Evolutionary conservation across 1,140 invertebrate genomes (phyloP).

Genomic region (Atopsyche davidsoni): DNA sequence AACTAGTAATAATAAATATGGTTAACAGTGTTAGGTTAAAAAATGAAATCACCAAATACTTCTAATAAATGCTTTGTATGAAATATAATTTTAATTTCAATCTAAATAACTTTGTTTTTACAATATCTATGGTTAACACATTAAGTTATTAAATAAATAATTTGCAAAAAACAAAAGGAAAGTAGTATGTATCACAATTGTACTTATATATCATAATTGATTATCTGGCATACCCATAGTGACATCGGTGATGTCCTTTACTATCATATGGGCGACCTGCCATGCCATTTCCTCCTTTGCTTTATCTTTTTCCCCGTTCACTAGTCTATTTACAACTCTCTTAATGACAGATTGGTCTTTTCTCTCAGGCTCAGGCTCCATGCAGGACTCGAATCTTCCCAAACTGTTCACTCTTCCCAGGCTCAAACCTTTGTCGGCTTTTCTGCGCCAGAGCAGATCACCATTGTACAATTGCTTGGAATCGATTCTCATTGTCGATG

Average conservation of each 20-base stretch:
- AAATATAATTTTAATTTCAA: conserved; percentile 20
- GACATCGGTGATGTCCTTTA: conserved; percentile 83
- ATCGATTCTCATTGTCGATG: conserved; percentile 68
- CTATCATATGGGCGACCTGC: conserved; percentile 92
- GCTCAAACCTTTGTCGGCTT: conserved; percentile 65
- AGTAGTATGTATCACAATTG: conserved; percentile 26
- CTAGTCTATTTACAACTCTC: conserved; percentile 70
- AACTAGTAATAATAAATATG: no score
- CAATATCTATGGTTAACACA: conserved; percentile 28
- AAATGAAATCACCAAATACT: no score
- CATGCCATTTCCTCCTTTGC: conserved; percentile 90
- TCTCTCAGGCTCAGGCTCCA: conserved; percentile 77
- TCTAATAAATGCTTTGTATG: conserved; percentile 25
- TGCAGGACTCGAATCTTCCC: conserved; percentile 82
- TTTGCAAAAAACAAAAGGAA: conserved; percentile 12
- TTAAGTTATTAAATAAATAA: conserved; percentile 21
- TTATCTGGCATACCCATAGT: conserved; percentile 58
- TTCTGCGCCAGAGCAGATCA: conserved; percentile 75
- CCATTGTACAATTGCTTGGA: conserved; percentile 74
- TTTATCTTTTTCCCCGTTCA: conserved; percentile 75
- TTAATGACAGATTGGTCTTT: conserved; percentile 52
- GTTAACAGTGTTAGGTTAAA: no score
- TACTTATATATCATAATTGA: conserved; percentile 38
- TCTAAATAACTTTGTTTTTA: conserved; percentile 19
- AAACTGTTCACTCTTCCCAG: conserved; percentile 79